Evolutionary conservation across 1,140 invertebrate species (phyloP).

Genomic region (Physella acuta): DNA sequence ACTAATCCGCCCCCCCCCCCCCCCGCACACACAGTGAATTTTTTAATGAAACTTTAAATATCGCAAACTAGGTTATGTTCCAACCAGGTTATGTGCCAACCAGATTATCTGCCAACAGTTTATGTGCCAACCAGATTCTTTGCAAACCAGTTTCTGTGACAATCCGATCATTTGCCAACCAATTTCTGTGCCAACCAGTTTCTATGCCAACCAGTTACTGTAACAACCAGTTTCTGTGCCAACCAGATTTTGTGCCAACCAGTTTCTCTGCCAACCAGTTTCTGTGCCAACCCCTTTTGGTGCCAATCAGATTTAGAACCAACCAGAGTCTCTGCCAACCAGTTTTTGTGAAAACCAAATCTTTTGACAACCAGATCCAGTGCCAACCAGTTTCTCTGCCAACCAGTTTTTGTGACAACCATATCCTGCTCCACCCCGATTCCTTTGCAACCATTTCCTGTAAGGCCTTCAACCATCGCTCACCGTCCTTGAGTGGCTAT

Average conservation of each 20-base stretch:
- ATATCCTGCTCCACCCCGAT: not conserved
- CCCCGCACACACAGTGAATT: too few species aligned
- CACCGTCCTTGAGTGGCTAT: too few species aligned
- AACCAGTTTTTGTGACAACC: not conserved
- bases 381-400: not conserved
- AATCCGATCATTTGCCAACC: not conserved
- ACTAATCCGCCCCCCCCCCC: too few species aligned
- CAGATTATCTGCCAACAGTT: not conserved
- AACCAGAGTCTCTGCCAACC: not conserved
- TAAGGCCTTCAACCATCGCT: too few species aligned
- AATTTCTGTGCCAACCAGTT: not conserved
- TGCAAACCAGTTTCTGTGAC: not conserved
- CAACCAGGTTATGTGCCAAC: not conserved
- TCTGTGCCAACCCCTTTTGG: not conserved
- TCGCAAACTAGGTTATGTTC: not conserved
- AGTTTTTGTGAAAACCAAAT: not conserved
- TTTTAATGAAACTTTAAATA: too few species aligned
- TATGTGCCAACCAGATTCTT: not conserved
- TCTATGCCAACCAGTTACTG: not conserved
- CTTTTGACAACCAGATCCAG: not conserved
- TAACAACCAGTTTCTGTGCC: not conserved
- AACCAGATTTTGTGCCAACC: not conserved
- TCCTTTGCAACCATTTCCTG: too few species aligned
- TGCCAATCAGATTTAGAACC: not conserved
- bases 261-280: not conserved